Evolutionary conservation across 2,888 invertebrate genomes (phyloP), one percentile per base, ranked within the genome.

Genomic region (Drosophila atroscutellata): DNA sequence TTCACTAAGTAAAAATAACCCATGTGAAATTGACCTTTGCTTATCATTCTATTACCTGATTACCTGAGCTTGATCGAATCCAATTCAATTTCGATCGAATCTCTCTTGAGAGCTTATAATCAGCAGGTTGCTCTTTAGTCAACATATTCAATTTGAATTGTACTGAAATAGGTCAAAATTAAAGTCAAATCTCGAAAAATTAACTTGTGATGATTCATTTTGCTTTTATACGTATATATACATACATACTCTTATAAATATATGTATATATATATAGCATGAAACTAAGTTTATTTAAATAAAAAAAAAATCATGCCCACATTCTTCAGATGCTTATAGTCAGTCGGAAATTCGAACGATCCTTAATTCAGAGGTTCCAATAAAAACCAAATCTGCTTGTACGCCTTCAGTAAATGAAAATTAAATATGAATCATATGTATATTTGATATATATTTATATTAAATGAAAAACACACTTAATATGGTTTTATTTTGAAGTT

Each of bases 401-500:
- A 6, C 15, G 37, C 1, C 8, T 42, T 42, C 42, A 6, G 1
- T 2, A 42, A 20, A 42, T 42, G 7, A 6, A 42, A 42, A 20
- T 3, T 42, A 3, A 9, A n/a, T 39, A n/a, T 9, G 3, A 13
- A 1, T 8, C 1, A 24, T 15, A 47, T 15, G 4, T 4, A 2
- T 47, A 8, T 26, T 0, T 47, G 4, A 4, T 26, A 26, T 49
- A 49, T 15, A 18, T 49, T 26, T 26, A 24, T 18, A 49, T 24
- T 45, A 2, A 52, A 18, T 67, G 26, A 52, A 60, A 45, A 73
- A 55, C n/a, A 61, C 55, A 39, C 30, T 56, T 50, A 26, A 56
- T 52, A 57, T 47, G 32, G 39, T 67, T 57, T 69, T 75, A 70
- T 65, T 70, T 75, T 61, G 28, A 39, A 52, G 20, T 30, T 50